Evolutionary conservation across 2,888 invertebrate species (phyloP), one percentile per base, ranked within the genome.

Genomic region (Oeneis ivallda): DNA sequence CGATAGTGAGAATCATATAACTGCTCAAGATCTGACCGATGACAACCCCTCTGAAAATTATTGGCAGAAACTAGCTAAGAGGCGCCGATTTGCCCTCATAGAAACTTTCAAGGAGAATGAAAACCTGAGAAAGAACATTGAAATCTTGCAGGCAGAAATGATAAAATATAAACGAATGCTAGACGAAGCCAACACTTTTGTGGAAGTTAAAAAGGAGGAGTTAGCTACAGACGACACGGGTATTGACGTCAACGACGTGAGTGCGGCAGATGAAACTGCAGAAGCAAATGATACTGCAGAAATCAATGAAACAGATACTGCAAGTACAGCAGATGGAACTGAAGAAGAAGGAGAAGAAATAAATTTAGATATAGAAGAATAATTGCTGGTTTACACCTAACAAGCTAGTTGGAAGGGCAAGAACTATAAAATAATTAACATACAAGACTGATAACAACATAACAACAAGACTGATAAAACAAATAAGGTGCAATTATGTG

Each of bases 61-160:
- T 80, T 97, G 96, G 96, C 92, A 96, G 83, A 87, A 93, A 54
- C 80, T 96, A 70, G 96, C 96, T 32, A 96, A 96, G 79, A 95
- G 94, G 76, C 93, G 96, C 67, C 93, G 88, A 92, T 92, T 93
- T 73, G 95, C 95, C 2, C 84, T 97, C 34, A 93, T 96, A 75
- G 94, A 95, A 69, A 94, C 96, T 32, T 90, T 96, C 34, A 92
- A 93, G 65, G 96, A 96, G 83, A 96, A 96, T 85, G 93, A 93
- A 68, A 92, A 92, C 72, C 85, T 93, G 26, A 82, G 83, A 15
- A 86, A 92, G 76, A 86, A 89, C 11, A 86, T 93, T 67, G 86
- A 90, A 62, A 88, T 89, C 34, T 81, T 94, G 3, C 92, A 92
- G 75, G 94, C 96, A 79, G 94, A 96, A 78, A 94, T 95, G 76